phyloP scores from a whole-genome alignment of 2,113 vertebrate genomes.

The Panurus biarmicus region DNA sequence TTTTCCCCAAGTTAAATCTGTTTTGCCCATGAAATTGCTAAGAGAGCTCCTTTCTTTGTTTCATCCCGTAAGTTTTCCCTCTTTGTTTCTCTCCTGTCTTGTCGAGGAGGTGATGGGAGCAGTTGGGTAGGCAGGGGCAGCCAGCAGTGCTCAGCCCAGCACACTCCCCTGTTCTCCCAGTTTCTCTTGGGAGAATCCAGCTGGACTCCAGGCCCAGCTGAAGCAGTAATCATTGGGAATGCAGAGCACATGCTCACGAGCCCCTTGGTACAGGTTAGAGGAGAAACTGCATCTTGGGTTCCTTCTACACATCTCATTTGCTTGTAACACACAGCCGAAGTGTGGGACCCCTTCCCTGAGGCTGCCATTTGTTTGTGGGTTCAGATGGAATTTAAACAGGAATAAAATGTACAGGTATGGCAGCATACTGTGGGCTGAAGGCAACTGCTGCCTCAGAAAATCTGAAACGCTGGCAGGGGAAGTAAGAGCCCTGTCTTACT shows the following conservation, averaged over 20 bases:
- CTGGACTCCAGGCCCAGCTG: not conserved
- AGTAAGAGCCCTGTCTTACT: not conserved
- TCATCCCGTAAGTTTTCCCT: not conserved
- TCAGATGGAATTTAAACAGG: not conserved
- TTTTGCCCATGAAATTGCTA: not conserved
- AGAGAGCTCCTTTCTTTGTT: not conserved
- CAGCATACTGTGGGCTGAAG: not conserved
- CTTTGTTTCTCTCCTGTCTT: not conserved
- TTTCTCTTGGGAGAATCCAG: not conserved
- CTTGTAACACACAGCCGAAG: not conserved
- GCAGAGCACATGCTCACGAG: not conserved
- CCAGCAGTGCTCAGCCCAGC: not conserved
- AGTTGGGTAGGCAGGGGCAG: not conserved
- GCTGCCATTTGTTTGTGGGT: not conserved
- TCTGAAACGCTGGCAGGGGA: not conserved
- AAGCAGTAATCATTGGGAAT: not conserved
- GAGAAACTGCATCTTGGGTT: not conserved
- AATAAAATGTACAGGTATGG: not conserved
- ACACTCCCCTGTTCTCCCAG: not conserved
- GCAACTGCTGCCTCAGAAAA: not conserved
- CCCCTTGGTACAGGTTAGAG: not conserved
- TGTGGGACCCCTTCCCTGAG: not conserved
- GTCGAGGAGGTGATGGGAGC: fast-evolving
- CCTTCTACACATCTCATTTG: fast-evolving
- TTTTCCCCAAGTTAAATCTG: not conserved